A percentile compares a stretch with the other conserved stretches of the same genome.
Evolutionary conservation across 2,888 invertebrate species (phyloP).

Genomic region (Amaurobius ferox): DNA sequence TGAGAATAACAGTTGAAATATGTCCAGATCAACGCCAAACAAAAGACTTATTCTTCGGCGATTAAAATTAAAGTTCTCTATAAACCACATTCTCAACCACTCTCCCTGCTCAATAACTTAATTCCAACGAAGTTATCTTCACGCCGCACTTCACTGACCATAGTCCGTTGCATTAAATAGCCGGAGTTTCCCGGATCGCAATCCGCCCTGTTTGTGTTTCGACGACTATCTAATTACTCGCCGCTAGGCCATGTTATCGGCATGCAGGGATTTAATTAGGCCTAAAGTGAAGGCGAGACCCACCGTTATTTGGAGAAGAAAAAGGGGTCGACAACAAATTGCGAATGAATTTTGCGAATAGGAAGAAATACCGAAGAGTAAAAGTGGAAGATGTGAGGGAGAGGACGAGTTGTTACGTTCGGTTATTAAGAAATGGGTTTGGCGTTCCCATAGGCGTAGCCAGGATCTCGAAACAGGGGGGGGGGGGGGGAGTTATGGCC

Average conservation of each 20-base stretch:
- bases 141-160: constrained; percentile 6
- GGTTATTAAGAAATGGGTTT: too few relatives aligned
- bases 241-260: constrained; percentile 14
- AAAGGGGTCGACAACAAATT: background rate
- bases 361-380: too few relatives aligned
- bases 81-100: background rate
- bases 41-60: too few relatives aligned
- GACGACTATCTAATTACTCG: constrained; percentile 69
- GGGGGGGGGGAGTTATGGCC: too few relatives aligned
- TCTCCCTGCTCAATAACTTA: background rate
- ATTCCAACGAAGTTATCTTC: background rate
- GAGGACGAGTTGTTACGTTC: too few relatives aligned
- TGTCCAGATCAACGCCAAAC: background rate
- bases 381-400: too few relatives aligned
- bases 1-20: background rate
- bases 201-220: constrained; percentile 70
- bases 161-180: constrained; percentile 6
- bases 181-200: constrained; percentile 24
- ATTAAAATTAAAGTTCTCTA: too few relatives aligned
- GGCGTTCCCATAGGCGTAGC: too few relatives aligned
- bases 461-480: too few relatives aligned
- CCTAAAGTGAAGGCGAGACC: constrained; percentile 55
- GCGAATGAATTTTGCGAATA: too few relatives aligned
- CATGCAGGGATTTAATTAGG: constrained; percentile 60
- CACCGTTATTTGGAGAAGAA: constrained; percentile 30